These are phyloP conservation scores for Dione juno DNA, from an alignment of 2,888 invertebrate species.

Conservation along the genomic window DNA sequence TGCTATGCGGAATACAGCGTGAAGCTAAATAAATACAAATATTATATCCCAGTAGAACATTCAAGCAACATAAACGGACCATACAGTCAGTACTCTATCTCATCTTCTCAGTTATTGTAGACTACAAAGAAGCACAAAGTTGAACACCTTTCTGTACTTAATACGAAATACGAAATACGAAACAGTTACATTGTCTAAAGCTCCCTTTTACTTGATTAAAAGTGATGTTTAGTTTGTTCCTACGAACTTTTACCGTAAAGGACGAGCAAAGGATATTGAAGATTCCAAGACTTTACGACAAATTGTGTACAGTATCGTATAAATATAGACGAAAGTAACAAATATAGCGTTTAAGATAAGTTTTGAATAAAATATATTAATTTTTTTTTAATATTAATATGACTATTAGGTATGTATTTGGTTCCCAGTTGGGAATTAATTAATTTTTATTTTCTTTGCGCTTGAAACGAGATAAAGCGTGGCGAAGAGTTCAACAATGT, in stretches of 20 bases:
- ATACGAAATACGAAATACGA: conserved; percentile 44
- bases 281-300: background rate
- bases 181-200: conserved; percentile 44
- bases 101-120: conserved; percentile 51
- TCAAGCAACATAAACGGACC: conserved; percentile 31
- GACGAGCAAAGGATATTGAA: conserved; percentile 10
- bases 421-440: too few relatives aligned
- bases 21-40: too few relatives aligned
- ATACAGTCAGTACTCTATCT: conserved; percentile 46
- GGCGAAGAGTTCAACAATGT: too few relatives aligned
- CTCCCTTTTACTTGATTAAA: conserved; percentile 45
- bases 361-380: background rate
- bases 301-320: background rate
- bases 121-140: conserved; percentile 52
- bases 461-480: too few relatives aligned
- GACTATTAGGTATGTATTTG: too few relatives aligned
- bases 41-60: background rate
- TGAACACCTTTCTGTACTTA: conserved; percentile 49
- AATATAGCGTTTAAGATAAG: background rate
- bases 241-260: conserved; percentile 18
- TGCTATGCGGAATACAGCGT: too few relatives aligned
- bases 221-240: conserved; percentile 22
- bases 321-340: background rate
- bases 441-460: too few relatives aligned
- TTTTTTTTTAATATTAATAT: too few relatives aligned